These are phyloP conservation scores for Mimumesa dahlbomi DNA, from an alignment of 2,888 invertebrate species.

Conservation along the genomic window DNA sequence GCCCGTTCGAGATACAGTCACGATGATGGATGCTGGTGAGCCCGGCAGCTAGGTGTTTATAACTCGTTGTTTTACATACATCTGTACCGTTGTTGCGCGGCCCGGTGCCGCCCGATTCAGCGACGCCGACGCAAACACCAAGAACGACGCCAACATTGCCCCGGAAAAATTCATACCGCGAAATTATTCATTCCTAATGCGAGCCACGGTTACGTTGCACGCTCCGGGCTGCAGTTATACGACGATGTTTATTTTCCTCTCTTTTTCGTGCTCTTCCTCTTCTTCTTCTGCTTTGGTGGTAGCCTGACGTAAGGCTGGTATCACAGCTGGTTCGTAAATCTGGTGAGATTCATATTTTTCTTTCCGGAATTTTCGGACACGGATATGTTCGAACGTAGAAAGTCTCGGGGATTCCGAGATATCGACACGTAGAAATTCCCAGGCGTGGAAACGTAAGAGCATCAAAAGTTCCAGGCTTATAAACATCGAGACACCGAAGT, in stretches of 20 bases:
- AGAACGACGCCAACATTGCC: background rate
- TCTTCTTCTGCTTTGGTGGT: too few relatives aligned
- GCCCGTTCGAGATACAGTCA: background rate
- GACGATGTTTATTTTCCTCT: background rate
- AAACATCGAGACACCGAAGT: too few relatives aligned
- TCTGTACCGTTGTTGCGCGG: background rate
- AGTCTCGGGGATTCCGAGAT: too few relatives aligned
- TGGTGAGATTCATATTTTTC: too few relatives aligned
- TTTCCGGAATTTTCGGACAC: too few relatives aligned
- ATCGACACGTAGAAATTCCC: too few relatives aligned
- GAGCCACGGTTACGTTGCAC: background rate
- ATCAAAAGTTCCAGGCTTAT: too few relatives aligned
- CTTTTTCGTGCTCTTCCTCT: too few relatives aligned
- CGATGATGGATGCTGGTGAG: background rate
- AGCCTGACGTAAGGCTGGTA: too few relatives aligned
- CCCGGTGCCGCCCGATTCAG: background rate
- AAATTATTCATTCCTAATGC: slow-evolving; percentile 36
- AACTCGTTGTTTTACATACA: slow-evolving; percentile 5
- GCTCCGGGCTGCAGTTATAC: background rate
- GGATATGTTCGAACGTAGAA: too few relatives aligned
- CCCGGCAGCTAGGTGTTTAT: background rate
- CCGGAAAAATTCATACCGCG: slow-evolving; percentile 20
- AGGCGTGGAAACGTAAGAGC: too few relatives aligned
- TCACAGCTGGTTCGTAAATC: too few relatives aligned
- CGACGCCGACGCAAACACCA: background rate